Evolutionary conservation across 2,888 invertebrate genomes (phyloP).

Genomic region (Sesia bembeciformis): DNA sequence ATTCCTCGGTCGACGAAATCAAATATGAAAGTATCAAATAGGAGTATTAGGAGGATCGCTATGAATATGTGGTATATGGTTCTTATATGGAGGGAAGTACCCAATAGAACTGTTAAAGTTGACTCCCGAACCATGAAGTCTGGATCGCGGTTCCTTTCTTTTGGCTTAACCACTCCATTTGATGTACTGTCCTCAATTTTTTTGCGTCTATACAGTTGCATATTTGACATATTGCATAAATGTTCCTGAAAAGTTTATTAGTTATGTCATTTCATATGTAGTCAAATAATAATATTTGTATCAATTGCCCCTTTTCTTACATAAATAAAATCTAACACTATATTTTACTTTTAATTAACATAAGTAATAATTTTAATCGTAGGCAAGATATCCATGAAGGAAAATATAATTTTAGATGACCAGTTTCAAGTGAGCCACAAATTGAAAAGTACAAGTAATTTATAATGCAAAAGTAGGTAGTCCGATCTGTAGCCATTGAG

Average conservation of each 20-base stretch:
- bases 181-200: neutral
- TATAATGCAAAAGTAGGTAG: too few species aligned
- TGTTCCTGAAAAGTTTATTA: neutral
- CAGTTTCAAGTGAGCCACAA: too few species aligned
- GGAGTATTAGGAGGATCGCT: slow-evolving; percentile 81
- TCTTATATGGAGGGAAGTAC: slow-evolving; percentile 82
- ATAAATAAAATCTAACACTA: too few species aligned
- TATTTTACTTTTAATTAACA: too few species aligned
- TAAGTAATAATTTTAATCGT: too few species aligned
- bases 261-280: slow-evolving; percentile 8
- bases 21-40: slow-evolving; percentile 81
- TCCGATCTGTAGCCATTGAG: too few species aligned
- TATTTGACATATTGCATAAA: neutral
- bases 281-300: too few species aligned
- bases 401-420: too few species aligned
- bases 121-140: slow-evolving; percentile 83
- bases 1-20: slow-evolving; percentile 84
- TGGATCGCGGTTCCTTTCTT: slow-evolving; percentile 17
- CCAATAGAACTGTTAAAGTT: slow-evolving; percentile 84
- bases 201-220: neutral
- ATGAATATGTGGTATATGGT: slow-evolving; percentile 91
- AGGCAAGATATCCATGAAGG: too few species aligned
- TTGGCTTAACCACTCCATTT: slow-evolving; percentile 11
- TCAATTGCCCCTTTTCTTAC: too few species aligned
- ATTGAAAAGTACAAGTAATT: too few species aligned